A percentile compares a stretch with the other conserved stretches of the same genome.
Conservation (phyloP, 2,113 vertebrate genomes). For the Hucho hucho region DNA sequence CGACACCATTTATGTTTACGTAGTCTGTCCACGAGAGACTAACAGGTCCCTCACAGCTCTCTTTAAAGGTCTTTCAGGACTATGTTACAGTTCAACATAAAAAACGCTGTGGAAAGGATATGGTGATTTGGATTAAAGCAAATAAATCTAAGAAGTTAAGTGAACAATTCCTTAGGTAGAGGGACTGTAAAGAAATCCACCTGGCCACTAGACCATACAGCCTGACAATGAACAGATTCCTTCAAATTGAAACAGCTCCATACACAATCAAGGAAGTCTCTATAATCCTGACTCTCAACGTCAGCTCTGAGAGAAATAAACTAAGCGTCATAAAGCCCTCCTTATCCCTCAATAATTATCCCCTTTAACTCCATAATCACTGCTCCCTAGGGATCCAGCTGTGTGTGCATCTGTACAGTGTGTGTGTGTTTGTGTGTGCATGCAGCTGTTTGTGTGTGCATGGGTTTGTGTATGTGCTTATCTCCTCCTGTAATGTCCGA, state of each 20-base stretch:
- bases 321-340: constrained; percentile 72
- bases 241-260: constrained; percentile 26
- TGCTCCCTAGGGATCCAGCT: constrained; percentile 54
- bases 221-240: constrained; percentile 55
- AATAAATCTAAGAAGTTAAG: too few relatives aligned
- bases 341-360: constrained; percentile 74
- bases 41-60: too few relatives aligned
- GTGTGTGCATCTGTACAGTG: constrained; percentile 19
- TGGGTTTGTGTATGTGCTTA: too few relatives aligned
- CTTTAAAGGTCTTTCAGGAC: too few relatives aligned
- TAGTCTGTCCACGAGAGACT: too few relatives aligned
- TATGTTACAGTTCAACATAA: too few relatives aligned
- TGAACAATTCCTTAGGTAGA: constrained; percentile 4
- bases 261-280: neutral
- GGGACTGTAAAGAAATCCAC: neutral
- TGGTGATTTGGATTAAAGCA: too few relatives aligned
- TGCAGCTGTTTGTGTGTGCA: too few relatives aligned
- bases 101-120: too few relatives aligned
- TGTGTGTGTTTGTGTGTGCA: neutral
- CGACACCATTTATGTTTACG: too few relatives aligned
- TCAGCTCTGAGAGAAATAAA: constrained; percentile 75
- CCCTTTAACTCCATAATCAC: constrained; percentile 74
- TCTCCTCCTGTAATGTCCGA: constrained; percentile 46
- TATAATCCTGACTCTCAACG: constrained; percentile 65
- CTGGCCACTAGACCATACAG: constrained; percentile 5